phyloP scores from a whole-genome alignment of 2,888 invertebrate genomes.

The Orthonevra nobilis region DNA sequence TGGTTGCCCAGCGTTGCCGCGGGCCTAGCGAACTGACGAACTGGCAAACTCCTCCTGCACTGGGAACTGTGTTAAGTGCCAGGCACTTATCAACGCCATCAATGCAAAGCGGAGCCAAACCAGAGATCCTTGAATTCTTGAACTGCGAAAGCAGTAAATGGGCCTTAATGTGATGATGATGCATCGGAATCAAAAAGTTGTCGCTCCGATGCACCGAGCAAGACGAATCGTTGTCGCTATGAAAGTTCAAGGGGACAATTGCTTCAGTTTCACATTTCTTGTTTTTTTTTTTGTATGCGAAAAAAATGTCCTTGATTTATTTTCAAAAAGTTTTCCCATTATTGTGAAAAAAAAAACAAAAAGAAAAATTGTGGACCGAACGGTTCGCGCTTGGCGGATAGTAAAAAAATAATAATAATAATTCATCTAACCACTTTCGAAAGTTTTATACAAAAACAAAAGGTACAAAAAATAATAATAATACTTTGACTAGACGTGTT shows the following conservation, averaged over 20 bases:
- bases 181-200: slow-evolving; percentile 6
- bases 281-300: not conserved
- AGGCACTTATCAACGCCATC: slow-evolving; percentile 7
- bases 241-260: not conserved
- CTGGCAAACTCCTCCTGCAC: not conserved
- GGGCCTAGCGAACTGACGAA: no score
- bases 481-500: slow-evolving; percentile 8
- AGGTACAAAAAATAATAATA: slow-evolving; percentile 38
- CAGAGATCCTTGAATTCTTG: no score
- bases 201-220: not conserved
- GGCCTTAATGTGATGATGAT: slow-evolving; percentile 50
- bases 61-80: slow-evolving; percentile 19
- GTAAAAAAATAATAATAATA: slow-evolving; percentile 28
- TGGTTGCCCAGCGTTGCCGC: not conserved
- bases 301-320: slow-evolving; percentile 29
- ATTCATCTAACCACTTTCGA: slow-evolving; percentile 43
- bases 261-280: not conserved
- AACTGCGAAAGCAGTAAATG: slow-evolving; percentile 29
- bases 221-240: not conserved
- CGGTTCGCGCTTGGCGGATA: not conserved
- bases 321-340: slow-evolving; percentile 40
- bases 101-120: not conserved
- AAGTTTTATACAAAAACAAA: slow-evolving; percentile 23
- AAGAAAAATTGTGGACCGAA: not conserved
- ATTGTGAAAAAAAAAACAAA: not conserved